phyloP scores from a whole-genome alignment of 2,888 invertebrate species.

The Liopterus haemorrhoidalis region DNA sequence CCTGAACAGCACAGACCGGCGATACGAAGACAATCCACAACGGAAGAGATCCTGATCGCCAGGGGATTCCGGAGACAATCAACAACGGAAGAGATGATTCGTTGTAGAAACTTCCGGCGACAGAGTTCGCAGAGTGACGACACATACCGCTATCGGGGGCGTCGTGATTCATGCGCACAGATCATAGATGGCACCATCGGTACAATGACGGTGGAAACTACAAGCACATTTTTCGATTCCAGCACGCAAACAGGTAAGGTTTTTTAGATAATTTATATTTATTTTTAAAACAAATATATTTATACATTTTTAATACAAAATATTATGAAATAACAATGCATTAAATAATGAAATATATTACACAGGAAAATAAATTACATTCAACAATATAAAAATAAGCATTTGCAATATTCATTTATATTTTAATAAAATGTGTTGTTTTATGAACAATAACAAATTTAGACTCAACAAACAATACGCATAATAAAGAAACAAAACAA shows the following conservation, averaged over 20 bases:
- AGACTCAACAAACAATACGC: no score
- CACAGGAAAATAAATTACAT: no score
- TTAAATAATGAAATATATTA: no score
- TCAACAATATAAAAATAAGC: no score
- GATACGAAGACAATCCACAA: conserved; percentile 81
- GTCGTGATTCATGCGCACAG: conserved; percentile 81
- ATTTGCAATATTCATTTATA: no score
- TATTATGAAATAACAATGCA: no score
- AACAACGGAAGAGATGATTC: conserved; percentile 87
- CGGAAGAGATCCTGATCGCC: conserved; percentile 85
- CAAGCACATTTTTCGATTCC: conserved; percentile 86
- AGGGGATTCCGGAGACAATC: conserved; percentile 84
- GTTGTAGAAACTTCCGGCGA: conserved; percentile 83
- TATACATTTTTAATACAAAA: no score
- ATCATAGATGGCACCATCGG: conserved; percentile 87
- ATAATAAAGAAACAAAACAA: no score
- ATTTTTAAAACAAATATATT: no score
- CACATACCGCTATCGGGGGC: conserved; percentile 61
- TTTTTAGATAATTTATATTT: conserved; percentile 15
- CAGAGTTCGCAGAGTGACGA: conserved; percentile 88
- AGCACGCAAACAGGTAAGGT: conserved; percentile 87
- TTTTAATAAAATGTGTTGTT: no score
- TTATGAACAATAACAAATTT: no score
- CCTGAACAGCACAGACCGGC: conserved; percentile 61
- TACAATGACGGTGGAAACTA: conserved; percentile 89